phyloP scores from a whole-genome alignment of 2,797 vertebrate species.

The Bradypus variegatus region DNA sequence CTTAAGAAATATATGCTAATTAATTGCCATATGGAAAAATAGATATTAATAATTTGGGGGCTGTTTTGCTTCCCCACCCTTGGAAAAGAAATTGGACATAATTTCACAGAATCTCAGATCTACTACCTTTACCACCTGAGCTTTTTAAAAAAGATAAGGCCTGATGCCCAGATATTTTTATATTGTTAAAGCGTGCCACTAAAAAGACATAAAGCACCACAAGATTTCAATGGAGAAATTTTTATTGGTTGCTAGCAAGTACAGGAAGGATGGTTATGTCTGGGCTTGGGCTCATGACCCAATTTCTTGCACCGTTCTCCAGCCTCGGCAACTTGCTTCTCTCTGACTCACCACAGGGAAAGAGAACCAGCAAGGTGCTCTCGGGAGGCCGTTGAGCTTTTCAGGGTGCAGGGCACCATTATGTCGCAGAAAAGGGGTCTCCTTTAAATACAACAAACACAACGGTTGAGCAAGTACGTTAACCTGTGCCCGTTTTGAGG shows the following conservation, averaged over 20 bases:
- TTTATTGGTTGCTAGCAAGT: not conserved
- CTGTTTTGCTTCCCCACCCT: not conserved
- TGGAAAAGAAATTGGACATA: not conserved
- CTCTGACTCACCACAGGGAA: not conserved
- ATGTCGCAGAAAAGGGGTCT: not conserved
- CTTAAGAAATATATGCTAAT: not conserved
- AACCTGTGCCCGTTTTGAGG: not conserved
- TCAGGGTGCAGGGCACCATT: not conserved
- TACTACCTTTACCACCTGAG: not conserved
- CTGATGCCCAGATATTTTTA: not conserved
- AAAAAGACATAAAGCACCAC: not conserved
- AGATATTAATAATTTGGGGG: not conserved
- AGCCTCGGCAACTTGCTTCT: not conserved
- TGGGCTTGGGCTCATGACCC: not conserved
- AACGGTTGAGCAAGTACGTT: not conserved
- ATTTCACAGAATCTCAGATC: slow-evolving; percentile 10
- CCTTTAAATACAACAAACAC: not conserved
- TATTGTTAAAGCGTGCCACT: not conserved
- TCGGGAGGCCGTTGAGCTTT: not conserved
- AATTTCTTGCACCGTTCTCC: slow-evolving; percentile 1
- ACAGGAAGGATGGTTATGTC: not conserved
- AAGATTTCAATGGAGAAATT: not conserved
- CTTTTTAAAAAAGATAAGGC: not conserved
- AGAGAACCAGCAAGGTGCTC: not conserved
- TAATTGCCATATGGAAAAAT: not conserved